Base-by-base conservation (phyloP, 1,140 invertebrate genomes). In the Macrostomum lignano region DNA sequence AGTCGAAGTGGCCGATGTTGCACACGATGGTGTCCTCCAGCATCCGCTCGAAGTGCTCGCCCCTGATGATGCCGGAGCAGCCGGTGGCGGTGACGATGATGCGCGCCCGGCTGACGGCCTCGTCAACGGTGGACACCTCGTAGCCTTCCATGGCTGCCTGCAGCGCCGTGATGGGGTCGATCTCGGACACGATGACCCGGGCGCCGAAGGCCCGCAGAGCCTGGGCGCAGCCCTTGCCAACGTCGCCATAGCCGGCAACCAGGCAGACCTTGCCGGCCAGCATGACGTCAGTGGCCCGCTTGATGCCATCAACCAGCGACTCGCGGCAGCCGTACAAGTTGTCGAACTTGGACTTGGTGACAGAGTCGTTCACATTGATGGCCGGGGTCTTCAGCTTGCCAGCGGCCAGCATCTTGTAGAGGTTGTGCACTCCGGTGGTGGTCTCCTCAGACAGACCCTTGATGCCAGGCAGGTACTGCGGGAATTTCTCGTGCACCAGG, bases 271-370 rank as follows among this genome's bases (percentile, higher is more conserved):
- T 98, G 11, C 88, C 91, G 39, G 91, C 88, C 39, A 98, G 68
- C 86, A 94, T 94, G 4, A 96, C 62, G 51, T 96, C 72, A 19
- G 86, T 94, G 25, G 91, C 91, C 42, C 88, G 66, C 58, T 98
- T 98, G 42, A 98, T 88, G 35, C 91, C 91, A 65, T 98, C 91
- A 40, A 86, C 73, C 6, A 98, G 61, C 2, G 84, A 94, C 57
- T 98, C 91, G 34, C 88, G 69, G 47, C 86, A 94, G 38, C 91
- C 91, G 60, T 98, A 98, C 17, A 96, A 58, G 54, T 98, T 98
- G 55, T 98, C 91, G 62, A 98, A 98, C 63, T 98, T 98, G 58
- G 82, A 93, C 74, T 77, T 94, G 10, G 84, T 94, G 1, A 94
- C 86, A 6, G 82, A 88, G 56, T 94, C 84, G 53, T 94, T 93